Evolutionary conservation across 2,113 vertebrate genomes (phyloP).

Genomic region (Lampris incognitus): DNA sequence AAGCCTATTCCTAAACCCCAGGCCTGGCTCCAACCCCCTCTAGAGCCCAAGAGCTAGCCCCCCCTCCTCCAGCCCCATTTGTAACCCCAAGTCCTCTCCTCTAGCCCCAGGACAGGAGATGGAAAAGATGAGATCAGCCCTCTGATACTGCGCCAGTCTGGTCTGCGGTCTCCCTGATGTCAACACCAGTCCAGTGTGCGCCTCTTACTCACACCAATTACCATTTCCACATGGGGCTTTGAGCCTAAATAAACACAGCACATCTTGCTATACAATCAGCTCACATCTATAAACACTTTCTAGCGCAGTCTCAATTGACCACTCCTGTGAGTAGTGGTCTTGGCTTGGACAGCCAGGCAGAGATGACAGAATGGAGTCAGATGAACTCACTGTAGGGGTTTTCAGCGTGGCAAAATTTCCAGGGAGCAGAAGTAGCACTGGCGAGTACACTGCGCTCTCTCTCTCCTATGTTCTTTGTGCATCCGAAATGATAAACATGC

Average conservation of each 20-base stretch:
- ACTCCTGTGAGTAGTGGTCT: slow-evolving; percentile 50
- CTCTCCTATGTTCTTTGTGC: neutral
- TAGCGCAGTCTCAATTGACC: slow-evolving; percentile 58
- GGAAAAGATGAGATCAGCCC: slow-evolving; percentile 70
- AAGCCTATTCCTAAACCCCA: neutral
- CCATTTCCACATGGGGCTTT: slow-evolving; percentile 59
- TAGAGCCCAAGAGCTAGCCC: slow-evolving; percentile 5
- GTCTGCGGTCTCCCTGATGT: slow-evolving; percentile 62
- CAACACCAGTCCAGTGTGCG: slow-evolving; percentile 58
- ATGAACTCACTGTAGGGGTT: slow-evolving; percentile 58
- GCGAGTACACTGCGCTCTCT: neutral
- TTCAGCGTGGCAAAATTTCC: slow-evolving; percentile 47
- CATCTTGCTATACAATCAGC: slow-evolving; percentile 70
- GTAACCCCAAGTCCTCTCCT: slow-evolving; percentile 4
- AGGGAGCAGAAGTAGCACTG: slow-evolving; percentile 37
- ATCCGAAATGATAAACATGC: neutral
- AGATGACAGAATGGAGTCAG: slow-evolving; percentile 75
- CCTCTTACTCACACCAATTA: slow-evolving; percentile 71
- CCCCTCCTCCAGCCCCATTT: neutral
- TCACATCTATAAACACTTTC: slow-evolving; percentile 72
- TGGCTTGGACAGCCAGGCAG: slow-evolving; percentile 53
- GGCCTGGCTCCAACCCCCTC: neutral
- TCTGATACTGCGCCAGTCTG: slow-evolving; percentile 44
- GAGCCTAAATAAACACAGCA: slow-evolving; percentile 73
- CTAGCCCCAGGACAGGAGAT: slow-evolving; percentile 18